A percentile compares a stretch with the other conserved stretches of the same genome.
phyloP scores from a whole-genome alignment of 92 coral and sea anemone genomes.

The Heteractis magnifica region DNA sequence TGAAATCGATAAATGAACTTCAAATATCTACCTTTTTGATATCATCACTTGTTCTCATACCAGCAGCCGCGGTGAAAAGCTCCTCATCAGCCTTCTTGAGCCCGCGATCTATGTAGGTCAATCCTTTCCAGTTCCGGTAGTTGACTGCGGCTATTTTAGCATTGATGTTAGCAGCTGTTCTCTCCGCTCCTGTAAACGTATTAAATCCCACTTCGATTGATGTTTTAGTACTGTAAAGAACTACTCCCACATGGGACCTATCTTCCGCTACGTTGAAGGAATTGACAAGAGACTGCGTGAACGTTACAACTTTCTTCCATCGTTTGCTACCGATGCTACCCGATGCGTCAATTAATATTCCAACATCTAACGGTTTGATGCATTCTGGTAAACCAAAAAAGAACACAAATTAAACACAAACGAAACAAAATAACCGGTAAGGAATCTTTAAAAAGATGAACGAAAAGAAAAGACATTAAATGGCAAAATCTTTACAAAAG shows the following conservation, averaged over 20 bases:
- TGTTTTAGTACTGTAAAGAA: slow-evolving; percentile 34
- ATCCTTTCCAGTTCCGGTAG: slow-evolving; percentile 37
- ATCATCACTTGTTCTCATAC: slow-evolving; percentile 28
- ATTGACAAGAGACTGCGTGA: slow-evolving; percentile 23
- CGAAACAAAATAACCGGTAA: no score
- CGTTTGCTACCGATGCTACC: slow-evolving; percentile 47
- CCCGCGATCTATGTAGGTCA: slow-evolving; percentile 42
- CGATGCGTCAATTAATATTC: slow-evolving; percentile 57
- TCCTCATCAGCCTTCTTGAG: slow-evolving; percentile 33
- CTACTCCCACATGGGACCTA: slow-evolving; percentile 30
- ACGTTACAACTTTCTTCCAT: slow-evolving; percentile 28
- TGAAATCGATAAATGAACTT: neutral
- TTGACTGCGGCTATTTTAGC: slow-evolving; percentile 15
- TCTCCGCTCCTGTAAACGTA: slow-evolving; percentile 24
- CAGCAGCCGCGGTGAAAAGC: slow-evolving; percentile 20
- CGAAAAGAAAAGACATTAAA: no score
- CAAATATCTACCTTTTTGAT: slow-evolving; percentile 17
- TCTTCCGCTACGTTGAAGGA: slow-evolving; percentile 35
- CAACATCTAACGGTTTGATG: slow-evolving; percentile 53
- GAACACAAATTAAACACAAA: neutral
- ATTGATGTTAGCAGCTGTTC: slow-evolving; percentile 31
- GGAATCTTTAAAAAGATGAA: no score
- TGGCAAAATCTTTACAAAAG: no score
- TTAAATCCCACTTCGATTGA: slow-evolving; percentile 27
- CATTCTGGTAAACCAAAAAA: slow-evolving; percentile 27